phyloP scores from a whole-genome alignment of 2,888 invertebrate genomes.

The Incurvaria masculella region DNA sequence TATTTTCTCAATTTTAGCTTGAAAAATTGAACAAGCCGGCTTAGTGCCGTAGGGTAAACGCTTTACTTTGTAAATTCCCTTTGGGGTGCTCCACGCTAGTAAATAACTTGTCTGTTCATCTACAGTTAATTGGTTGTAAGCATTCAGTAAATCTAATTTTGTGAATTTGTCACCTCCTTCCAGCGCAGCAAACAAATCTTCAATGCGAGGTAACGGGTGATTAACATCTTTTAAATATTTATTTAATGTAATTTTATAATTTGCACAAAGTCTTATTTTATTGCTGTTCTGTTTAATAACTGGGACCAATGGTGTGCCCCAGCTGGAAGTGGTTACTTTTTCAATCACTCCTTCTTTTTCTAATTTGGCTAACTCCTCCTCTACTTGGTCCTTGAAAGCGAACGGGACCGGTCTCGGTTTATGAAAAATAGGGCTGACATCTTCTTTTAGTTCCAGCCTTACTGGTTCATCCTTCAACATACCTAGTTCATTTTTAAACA shows the following conservation, averaged over 20 bases:
- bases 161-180: conserved; percentile 16
- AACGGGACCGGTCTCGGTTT: conserved; percentile 19
- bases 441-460: neutral
- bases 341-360: conserved; percentile 15
- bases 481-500: neutral
- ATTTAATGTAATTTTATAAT: conserved; percentile 13
- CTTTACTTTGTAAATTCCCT: conserved; percentile 7
- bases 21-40: conserved; percentile 21
- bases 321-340: conserved; percentile 18
- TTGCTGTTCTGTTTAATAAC: conserved; percentile 23
- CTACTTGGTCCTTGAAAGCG: conserved; percentile 16
- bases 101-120: conserved; percentile 14
- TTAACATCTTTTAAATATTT: conserved; percentile 11
- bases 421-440: conserved; percentile 14
- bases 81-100: conserved; percentile 15
- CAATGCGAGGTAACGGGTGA: conserved; percentile 16
- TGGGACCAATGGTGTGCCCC: conserved; percentile 27
- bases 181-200: conserved; percentile 15
- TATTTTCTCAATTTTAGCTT: conserved; percentile 19
- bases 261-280: neutral
- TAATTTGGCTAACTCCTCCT: conserved; percentile 16
- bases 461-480: neutral
- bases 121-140: conserved; percentile 20
- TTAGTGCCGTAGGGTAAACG: conserved; percentile 18
- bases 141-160: conserved; percentile 16